Percentiles rank a stretch among this genome's conserved stretches.
phyloP scores from a whole-genome alignment of 37 sponge, comb jelly and placozoan species.

The Theonella swinhoei region DNA sequence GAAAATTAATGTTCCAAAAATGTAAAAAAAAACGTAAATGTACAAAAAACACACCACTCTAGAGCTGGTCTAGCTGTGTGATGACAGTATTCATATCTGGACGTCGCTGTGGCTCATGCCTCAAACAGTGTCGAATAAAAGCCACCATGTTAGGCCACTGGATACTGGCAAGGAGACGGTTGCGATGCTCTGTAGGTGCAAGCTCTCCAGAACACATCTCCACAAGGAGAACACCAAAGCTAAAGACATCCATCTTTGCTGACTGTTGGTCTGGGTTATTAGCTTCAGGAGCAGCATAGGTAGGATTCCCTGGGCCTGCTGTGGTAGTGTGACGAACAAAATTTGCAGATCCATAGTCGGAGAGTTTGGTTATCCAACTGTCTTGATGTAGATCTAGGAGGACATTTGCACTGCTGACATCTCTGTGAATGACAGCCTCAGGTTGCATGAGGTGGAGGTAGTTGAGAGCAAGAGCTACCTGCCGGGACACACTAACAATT shows the following conservation, averaged over 20 bases:
- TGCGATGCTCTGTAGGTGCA: constrained; percentile 1
- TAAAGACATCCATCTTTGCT: constrained; percentile 78
- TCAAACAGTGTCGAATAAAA: not conserved
- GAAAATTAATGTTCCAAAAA: no score
- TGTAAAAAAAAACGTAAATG: no score
- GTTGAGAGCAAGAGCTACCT: constrained; percentile 57
- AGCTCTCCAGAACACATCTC: constrained; percentile 58
- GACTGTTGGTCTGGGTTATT: constrained; percentile 35
- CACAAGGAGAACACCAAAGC: constrained; percentile 65
- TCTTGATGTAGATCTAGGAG: constrained; percentile 7
- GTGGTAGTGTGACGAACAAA: constrained; percentile 38
- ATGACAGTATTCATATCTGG: not conserved
- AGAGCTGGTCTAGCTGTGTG: not conserved
- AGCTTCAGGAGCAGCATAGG: constrained; percentile 74
- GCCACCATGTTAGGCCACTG: constrained; percentile 22
- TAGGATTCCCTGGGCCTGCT: constrained; percentile 40
- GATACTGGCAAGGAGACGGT: no score
- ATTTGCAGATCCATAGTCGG: constrained; percentile 70
- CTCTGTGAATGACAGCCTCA: constrained; percentile 72
- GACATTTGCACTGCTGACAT: constrained; percentile 66
- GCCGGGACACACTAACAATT: constrained; percentile 6
- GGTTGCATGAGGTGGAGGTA: constrained; percentile 66
- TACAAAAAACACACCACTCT: no score
- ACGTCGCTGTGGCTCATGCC: not conserved
- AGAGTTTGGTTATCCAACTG: constrained; percentile 43